Evolutionary conservation across 1,140 invertebrate genomes (phyloP).

Genomic region (Solenopsis invicta): DNA sequence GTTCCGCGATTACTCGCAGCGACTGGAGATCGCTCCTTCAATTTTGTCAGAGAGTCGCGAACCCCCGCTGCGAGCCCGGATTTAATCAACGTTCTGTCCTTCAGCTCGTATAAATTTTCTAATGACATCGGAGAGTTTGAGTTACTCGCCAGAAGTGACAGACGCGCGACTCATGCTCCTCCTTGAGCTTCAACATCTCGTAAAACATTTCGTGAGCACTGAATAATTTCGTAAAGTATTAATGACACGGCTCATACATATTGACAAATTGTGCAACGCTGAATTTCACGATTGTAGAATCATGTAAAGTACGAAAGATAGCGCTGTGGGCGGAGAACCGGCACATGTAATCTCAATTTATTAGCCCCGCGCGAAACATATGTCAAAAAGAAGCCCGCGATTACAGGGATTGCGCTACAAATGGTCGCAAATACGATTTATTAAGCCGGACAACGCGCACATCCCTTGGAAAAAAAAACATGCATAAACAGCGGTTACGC

Average conservation of each 20-base stretch:
- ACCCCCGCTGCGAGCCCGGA: constrained; percentile 26
- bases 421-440: constrained; percentile 50
- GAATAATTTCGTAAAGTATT: constrained; percentile 3
- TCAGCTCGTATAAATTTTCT: constrained; percentile 70
- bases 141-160: constrained; percentile 26
- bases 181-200: constrained; percentile 17
- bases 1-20: constrained; percentile 66
- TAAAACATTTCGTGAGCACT: not conserved
- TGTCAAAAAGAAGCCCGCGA: constrained; percentile 45
- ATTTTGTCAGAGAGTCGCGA: constrained; percentile 70
- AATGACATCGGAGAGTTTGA: constrained; percentile 58
- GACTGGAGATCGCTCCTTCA: constrained; percentile 68
- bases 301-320: not conserved
- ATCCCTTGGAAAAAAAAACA: constrained; percentile 8
- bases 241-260: not conserved
- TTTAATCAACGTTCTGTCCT: constrained; percentile 69
- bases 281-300: not conserved
- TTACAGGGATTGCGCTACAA: constrained; percentile 46
- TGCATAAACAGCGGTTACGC: constrained; percentile 39
- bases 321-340: not conserved
- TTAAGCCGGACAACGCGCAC: constrained; percentile 32
- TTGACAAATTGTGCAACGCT: not conserved
- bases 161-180: constrained; percentile 3
- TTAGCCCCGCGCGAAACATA: constrained; percentile 23
- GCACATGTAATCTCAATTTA: constrained; percentile 43